Conservation (phyloP, 2,113 vertebrate species). For the Caracal caracal region DNA sequence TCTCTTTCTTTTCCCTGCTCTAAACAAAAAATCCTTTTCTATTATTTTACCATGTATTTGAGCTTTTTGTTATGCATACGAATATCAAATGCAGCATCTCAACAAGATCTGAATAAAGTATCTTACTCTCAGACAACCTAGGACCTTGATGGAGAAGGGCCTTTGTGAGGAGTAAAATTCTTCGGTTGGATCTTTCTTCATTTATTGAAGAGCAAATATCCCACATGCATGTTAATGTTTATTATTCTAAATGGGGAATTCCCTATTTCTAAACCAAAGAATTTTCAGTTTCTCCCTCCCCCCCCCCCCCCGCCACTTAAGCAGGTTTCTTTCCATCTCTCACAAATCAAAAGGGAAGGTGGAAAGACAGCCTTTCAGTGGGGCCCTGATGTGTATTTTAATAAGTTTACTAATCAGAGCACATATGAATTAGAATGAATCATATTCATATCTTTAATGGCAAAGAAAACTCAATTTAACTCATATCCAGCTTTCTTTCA, state of each 20-base stretch:
- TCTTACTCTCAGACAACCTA: slow-evolving; percentile 34
- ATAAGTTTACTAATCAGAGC: slow-evolving; percentile 62
- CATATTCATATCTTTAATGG: slow-evolving; percentile 60
- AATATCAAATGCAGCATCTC: slow-evolving; percentile 9
- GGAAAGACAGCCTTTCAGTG: slow-evolving; percentile 70
- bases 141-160: slow-evolving; percentile 16
- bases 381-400: slow-evolving; percentile 71
- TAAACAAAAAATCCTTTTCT: neutral
- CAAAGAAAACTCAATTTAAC: slow-evolving; percentile 79
- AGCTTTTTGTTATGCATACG: neutral
- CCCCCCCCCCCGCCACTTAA: neutral
- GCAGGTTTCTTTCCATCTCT: slow-evolving; percentile 74
- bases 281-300: slow-evolving; percentile 43
- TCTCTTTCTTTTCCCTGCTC: neutral
- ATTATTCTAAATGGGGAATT: slow-evolving; percentile 64
- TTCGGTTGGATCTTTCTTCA: neutral
- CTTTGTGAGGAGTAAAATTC: neutral
- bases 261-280: slow-evolving; percentile 75
- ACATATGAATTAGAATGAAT: slow-evolving; percentile 62
- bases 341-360: slow-evolving; percentile 74
- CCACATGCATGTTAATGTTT: slow-evolving; percentile 30
- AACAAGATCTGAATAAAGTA: neutral
- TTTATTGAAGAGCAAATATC: slow-evolving; percentile 39
- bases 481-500: slow-evolving; percentile 68
- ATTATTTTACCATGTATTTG: neutral